Base-by-base conservation (phyloP, 2,797 vertebrate species). In the Poeciliopsis paucimaculata region DNA sequence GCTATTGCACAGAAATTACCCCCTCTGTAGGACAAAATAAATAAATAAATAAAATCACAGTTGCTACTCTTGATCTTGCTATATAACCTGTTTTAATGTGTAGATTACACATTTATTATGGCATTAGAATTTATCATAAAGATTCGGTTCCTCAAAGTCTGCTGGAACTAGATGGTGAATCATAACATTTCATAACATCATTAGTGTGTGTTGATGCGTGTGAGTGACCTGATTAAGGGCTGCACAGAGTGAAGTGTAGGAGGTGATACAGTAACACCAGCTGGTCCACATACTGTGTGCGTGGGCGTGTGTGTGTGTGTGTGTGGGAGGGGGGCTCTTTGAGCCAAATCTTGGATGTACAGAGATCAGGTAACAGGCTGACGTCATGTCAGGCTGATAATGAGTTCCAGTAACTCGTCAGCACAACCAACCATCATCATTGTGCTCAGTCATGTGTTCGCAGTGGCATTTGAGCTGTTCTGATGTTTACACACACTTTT, bases 201-300 rank as follows among this genome's bases (percentile, higher is more conserved):
- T 57, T 46, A 45, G 34, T 72, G 0, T 62, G 10, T 45, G 55
- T 43, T n/a, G 46, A 0, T 26, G 46, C 8, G 55, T 55, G 77
- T 53, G 49, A 11, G 49, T 62, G 81, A 86, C 79, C 86, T 90
- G 89, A 84, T 91, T 81, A 78, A 62, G 64, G 62, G 53, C 55
- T 78, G 75, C 77, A 84, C 85, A 82, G 86, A 86, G 74, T 62
- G 83, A 79, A 73, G 83, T 83, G 91, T 89, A 85, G 90, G 90
- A 87, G 85, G 86, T 90, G 90, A 89, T 80, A 82, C 83, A 89
- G 85, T 84, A 89, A 88, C 83, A 91, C 90, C 90, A 90, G 87
- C 86, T 90, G 90, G 79, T 89, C 82, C 66, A 75, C 92, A 89
- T 91, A 87, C 88, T 91, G 79, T 47, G 55, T 71, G 45, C 20